Evolutionary conservation across 2,888 invertebrate genomes (phyloP), one percentile per base, ranked within the genome.

Genomic region (Volucella inflata): DNA sequence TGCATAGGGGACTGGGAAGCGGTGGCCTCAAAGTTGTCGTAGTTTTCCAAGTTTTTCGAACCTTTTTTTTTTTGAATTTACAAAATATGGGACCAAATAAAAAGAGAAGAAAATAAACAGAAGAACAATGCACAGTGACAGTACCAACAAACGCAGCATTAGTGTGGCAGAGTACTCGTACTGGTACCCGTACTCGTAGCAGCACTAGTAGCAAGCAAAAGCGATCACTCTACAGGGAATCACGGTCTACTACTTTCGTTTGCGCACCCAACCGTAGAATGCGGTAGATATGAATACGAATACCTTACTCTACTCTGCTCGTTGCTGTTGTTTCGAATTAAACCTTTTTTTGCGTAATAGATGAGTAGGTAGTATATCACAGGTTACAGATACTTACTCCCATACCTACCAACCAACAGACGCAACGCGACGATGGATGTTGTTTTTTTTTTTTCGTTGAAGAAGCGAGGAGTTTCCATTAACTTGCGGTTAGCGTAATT

Each of bases 191-290:
- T 55, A 44, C 17, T 12, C 17, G 59, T 38, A 57, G 17, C 40
- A 38, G 48, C 30, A 30, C 30, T 42, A 38, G 50, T 42, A 50
- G 55, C 36, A 62, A 77, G 60, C 60, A 81, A 68, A 81, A 77
- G 85, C 81, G 85, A 81, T 85, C 85, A 72, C 76, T 85, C 85
- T 81, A 44, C 81, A 68, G 85, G 85, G 85, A 85, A 85, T 85
- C 76, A 85, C 85, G 85, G 85, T 85, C 85, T 85, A 85, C 81
- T 85, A 85, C 85, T 85, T 85, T 85, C 85, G 46, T 85, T 85
- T 81, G 85, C 64, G 76, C 85, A 85, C 76, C 81, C 85, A 81
- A 85, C 65, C 85, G 62, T 77, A 68, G 65, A 67, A 48, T 85
- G 71, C 80, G 81, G 85, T 75, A 62, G 77, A 72, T 67, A 83